Conservation (phyloP, 2,797 vertebrate species). For the Toxotes lorentzi region DNA sequence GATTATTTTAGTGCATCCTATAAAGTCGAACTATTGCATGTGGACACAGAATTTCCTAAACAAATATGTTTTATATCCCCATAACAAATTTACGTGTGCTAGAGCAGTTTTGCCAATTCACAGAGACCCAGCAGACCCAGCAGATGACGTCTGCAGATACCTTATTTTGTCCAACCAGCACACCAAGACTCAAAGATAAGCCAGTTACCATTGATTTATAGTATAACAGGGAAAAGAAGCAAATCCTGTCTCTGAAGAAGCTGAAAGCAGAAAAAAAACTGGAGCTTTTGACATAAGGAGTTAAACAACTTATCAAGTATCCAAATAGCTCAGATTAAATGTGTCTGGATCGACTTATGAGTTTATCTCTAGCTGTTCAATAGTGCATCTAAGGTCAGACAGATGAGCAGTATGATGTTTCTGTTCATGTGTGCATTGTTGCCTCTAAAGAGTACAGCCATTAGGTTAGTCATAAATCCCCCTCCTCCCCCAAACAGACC, state of each 20-base stretch:
- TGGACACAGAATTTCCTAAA: not conserved
- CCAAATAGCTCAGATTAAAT: not conserved
- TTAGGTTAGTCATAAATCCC: not conserved
- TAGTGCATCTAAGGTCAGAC: not conserved
- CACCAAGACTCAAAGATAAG: not conserved
- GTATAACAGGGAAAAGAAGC: not conserved
- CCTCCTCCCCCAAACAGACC: constrained; percentile 14
- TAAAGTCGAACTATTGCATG: not conserved
- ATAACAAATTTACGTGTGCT: not conserved
- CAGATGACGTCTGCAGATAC: not conserved
- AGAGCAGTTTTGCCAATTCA: not conserved
- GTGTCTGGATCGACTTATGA: not conserved
- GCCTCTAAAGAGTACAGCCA: not conserved
- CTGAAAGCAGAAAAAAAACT: not conserved
- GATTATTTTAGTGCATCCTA: not conserved
- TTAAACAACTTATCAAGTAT: not conserved
- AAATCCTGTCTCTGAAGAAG: not conserved
- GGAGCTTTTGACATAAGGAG: not conserved
- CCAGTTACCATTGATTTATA: not conserved
- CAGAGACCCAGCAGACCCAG: not conserved
- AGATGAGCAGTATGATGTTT: not conserved
- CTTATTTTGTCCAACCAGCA: not conserved
- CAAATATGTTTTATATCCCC: not conserved
- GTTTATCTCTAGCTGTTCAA: not conserved
- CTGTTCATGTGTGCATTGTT: not conserved